Base-by-base conservation (phyloP, 2,113 vertebrate species). In the Ornithorhynchus anatinus region DNA sequence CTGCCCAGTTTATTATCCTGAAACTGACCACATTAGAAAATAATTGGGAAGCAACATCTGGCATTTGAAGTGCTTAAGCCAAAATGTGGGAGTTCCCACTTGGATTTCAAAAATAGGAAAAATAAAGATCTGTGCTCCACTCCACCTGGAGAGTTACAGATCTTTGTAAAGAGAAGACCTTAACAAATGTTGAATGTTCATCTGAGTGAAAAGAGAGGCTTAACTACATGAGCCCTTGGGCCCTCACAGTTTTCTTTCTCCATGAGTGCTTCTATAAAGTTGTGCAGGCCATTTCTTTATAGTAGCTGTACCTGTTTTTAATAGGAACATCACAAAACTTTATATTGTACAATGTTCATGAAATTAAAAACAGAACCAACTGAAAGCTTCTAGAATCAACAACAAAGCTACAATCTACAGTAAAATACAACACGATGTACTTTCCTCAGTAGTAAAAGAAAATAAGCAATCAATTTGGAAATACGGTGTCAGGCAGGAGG, bases 41-140 rank as follows among this genome's bases (percentile, higher is more conserved):
- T 67, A 60, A 78, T 75, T 52, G 78, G 37, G 6, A 77, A 70
- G 67, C 6, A 39, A 70, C 84, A 75, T 84, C 77, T 50, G 74
- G 74, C 75, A 59, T 83, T 29, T 40, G 37, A 84, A 72, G 77
- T 77, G 20, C 80, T 78, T 81, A 84, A 84, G 79, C 83, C 69
- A 84, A 40, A 25, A 69, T 22, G 45, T 29, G n/a, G 13, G n/a
- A 20, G 42, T 75, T 56, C 17, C 0, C 56, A n/a, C 31, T 2
- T 19, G 63, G 56, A 59, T 51, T 52, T 22, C 42, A 50, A 52
- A 29, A 27, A 11, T 39, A 9, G 47, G 63, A 66, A 56, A 77
- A 65, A 59, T 9, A 51, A 29, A 59, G 65, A 37, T 56, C n/a
- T 17, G 29, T 68, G 42, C n/a, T 43, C 15, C 10, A n/a, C 45